Percentiles rank a stretch among this genome's conserved stretches.
Evolutionary conservation across 30 jellyfish, hydroid and myxozoan species (phyloP).

Genomic region (Hydractinia echinata): DNA sequence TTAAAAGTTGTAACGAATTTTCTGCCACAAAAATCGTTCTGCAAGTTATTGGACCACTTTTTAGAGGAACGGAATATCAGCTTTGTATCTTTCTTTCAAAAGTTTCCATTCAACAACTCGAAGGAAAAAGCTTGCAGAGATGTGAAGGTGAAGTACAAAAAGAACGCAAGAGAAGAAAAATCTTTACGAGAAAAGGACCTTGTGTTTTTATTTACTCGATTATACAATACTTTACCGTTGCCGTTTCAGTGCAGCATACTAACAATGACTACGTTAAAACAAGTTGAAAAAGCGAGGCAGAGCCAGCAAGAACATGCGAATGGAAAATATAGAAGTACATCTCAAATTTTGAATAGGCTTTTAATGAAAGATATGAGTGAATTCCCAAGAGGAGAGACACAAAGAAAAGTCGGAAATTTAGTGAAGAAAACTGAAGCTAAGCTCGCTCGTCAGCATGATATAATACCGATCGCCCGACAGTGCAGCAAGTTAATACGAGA

Average conservation of each 20-base stretch:
- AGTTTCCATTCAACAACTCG: no score
- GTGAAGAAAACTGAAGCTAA: background rate
- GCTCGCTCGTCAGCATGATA: background rate
- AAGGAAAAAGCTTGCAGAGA: no score
- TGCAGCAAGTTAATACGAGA: constrained; percentile 1
- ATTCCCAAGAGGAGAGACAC: background rate
- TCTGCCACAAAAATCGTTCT: no score
- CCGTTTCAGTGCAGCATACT: constrained; percentile 1
- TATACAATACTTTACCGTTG: constrained; percentile 7
- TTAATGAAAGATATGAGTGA: background rate
- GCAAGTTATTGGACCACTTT: no score
- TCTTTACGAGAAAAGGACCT: no score
- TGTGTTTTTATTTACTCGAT: background rate
- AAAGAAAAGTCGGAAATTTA: background rate
- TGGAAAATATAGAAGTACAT: background rate
- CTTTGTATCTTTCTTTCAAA: no score
- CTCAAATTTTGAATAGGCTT: background rate
- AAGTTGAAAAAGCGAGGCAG: background rate
- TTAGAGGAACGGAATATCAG: no score
- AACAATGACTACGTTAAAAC: constrained; percentile 11
- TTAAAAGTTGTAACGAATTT: no score
- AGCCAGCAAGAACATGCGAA: background rate
- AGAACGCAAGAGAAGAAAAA: no score
- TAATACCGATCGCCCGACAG: background rate
- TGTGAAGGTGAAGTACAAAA: no score